Percentiles rank a stretch among this genome's conserved stretches.
Conservation (phyloP, 2,113 vertebrate species). For the Cyrtonyx montezumae region DNA sequence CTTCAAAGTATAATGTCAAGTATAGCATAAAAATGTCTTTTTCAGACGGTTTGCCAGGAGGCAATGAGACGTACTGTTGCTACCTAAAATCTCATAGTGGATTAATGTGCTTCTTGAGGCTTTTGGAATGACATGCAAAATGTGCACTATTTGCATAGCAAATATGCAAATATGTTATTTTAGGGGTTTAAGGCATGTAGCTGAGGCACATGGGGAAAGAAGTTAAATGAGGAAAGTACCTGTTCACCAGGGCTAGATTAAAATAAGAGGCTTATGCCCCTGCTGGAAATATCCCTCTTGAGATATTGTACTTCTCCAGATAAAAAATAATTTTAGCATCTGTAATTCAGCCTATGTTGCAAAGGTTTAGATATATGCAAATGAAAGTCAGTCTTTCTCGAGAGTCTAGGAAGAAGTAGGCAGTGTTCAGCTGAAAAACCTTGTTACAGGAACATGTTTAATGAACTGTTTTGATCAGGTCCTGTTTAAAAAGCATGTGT, state of each 20-base stretch:
- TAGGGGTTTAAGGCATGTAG: neutral
- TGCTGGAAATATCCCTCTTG: neutral
- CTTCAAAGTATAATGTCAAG: neutral
- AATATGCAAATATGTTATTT: neutral
- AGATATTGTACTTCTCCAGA: neutral
- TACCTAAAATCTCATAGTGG: neutral
- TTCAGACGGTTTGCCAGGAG: neutral
- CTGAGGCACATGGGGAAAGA: neutral
- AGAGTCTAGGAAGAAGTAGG: neutral
- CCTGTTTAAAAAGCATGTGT: neutral
- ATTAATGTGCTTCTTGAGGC: neutral
- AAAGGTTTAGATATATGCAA: neutral
- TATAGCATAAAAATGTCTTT: neutral
- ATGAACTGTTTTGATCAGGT: neutral
- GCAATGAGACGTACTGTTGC: neutral
- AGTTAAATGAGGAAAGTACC: neutral
- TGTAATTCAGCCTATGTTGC: neutral
- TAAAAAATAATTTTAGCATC: neutral
- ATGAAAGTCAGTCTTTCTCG: neutral
- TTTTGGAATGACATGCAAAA: neutral
- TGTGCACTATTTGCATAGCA: neutral
- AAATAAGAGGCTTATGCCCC: neutral
- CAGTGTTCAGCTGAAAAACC: neutral
- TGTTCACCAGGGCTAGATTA: neutral
- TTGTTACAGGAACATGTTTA: neutral